Base-by-base conservation (phyloP, 2,888 invertebrate genomes). In the Sinodicranocentrus sp. region DNA sequence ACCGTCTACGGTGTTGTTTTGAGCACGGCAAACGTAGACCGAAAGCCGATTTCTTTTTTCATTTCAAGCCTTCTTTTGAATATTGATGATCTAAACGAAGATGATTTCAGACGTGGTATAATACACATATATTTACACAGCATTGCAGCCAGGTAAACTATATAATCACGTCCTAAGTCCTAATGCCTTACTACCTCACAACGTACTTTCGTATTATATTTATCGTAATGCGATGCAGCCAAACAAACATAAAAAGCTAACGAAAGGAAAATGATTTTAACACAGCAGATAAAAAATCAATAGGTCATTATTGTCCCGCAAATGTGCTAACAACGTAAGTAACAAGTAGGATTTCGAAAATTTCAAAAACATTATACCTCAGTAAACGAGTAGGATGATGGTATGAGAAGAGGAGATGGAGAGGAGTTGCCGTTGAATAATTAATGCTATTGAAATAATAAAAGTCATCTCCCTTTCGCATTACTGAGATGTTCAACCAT, bases 401-500 rank as follows among this genome's bases (percentile, higher is more conserved):
- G 15, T 15, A 43, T 13, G 21, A 39, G 13, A 39, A 39, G 39
- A n/a, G 39, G 39, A 39, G 19, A 68, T 26, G 21, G 8, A 25
- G 21, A 70, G 17, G 48, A 70, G 52, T 33, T 28, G 10, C 21
- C 33, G 33, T 57, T 17, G 8, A n/a, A 28, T 72, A 57, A 54
- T 72, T 44, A 63, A 63, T 78, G 61, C 77, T 68, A 57, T 67
- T 67, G 67, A 76, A 76, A 67, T 76, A 76, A 76, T 75, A 76
- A 76, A 67, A 65, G 76, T 67, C 43, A 76, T 77, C 43, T 63
- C 33, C 21, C 67, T 17, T 44, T 57, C 57, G n/a, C n/a, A n/a
- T n/a, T n/a, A n/a, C n/a, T n/a, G n/a, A n/a, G n/a, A n/a, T n/a
- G n/a, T 39, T 13, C 39, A 39, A 39, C 39, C 39, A 39, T 71